Conservation (phyloP, 2,888 invertebrate genomes). For the Parasteatoda lunata region DNA sequence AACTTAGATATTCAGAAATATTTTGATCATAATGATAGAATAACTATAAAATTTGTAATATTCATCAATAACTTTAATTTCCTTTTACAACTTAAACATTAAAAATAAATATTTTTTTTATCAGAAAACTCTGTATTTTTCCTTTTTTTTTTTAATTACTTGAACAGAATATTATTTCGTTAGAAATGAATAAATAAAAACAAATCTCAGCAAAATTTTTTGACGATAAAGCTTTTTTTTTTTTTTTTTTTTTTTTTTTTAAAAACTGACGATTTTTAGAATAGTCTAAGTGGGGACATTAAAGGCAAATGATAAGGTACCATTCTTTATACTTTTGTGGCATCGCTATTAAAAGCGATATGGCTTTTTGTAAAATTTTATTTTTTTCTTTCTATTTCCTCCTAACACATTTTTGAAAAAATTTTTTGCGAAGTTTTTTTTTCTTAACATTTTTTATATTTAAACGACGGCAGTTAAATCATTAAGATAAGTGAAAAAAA, state of each 20-base stretch:
- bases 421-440: slow-evolving; percentile 22
- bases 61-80: too few species aligned
- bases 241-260: slow-evolving; percentile 3
- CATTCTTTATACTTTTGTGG: slow-evolving; percentile 61
- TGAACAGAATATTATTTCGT: too few species aligned
- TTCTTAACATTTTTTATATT: slow-evolving; percentile 15
- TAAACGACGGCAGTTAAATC: slow-evolving; percentile 51
- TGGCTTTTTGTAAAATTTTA: slow-evolving; percentile 36
- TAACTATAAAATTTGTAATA: too few species aligned
- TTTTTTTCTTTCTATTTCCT: slow-evolving; percentile 21
- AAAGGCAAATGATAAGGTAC: slow-evolving; percentile 48
- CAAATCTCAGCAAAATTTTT: neutral
- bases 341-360: slow-evolving; percentile 54
- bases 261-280: slow-evolving; percentile 36
- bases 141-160: too few species aligned
- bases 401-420: slow-evolving; percentile 8
- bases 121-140: too few species aligned
- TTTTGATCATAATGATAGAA: too few species aligned
- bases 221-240: neutral
- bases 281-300: slow-evolving; percentile 61
- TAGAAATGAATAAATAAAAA: neutral
- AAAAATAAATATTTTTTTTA: too few species aligned
- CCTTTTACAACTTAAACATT: too few species aligned
- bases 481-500: slow-evolving; percentile 37
- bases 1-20: too few species aligned